Percentiles rank a stretch among this genome's conserved stretches.
Evolutionary conservation across 1,140 invertebrate genomes (phyloP).

Genomic region (Anastatus disparis): DNA sequence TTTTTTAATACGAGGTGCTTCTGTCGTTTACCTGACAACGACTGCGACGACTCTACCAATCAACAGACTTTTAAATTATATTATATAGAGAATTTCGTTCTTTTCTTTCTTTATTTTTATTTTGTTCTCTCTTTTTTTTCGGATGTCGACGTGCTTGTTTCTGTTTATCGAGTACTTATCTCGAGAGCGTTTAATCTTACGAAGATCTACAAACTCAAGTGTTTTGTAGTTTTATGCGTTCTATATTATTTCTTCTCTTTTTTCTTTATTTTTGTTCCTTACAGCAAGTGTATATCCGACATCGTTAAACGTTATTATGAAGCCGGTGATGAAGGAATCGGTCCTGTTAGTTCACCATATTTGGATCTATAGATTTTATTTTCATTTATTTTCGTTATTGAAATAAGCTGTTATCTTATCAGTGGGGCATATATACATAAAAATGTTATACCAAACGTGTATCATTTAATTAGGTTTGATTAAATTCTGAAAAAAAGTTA

Average conservation of each 20-base stretch:
- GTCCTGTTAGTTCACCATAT: too few relatives aligned
- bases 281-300: neutral
- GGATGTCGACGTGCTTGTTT: neutral
- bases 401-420: too few relatives aligned
- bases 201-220: neutral
- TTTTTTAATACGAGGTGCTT: neutral
- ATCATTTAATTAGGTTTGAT: too few relatives aligned
- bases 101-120: neutral
- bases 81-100: neutral
- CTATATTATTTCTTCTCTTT: slow-evolving; percentile 9
- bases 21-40: neutral
- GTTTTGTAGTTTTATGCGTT: neutral
- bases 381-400: neutral
- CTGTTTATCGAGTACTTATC: neutral
- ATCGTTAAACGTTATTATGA: slow-evolving; percentile 10
- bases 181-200: slow-evolving; percentile 6
- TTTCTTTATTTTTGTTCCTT: neutral
- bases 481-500: too few relatives aligned
- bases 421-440: too few relatives aligned
- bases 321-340: neutral
- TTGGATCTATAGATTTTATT: neutral
- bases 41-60: neutral
- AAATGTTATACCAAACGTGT: too few relatives aligned
- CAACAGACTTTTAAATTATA: neutral
- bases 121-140: neutral